Conservation (phyloP, 1,140 invertebrate species). For the Drosophila insularis region DNA sequence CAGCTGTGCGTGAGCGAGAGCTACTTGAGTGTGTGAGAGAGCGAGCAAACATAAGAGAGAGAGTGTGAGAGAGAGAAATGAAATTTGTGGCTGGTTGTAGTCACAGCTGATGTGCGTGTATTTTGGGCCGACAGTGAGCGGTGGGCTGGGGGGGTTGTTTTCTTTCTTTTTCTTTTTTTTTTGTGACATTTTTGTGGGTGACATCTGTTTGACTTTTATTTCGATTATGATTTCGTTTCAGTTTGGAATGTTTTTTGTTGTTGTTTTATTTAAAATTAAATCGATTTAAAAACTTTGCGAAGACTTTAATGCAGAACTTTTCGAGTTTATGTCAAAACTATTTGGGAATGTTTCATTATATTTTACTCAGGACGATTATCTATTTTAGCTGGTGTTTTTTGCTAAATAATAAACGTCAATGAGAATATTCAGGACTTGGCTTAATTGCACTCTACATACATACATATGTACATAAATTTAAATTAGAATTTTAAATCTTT, state of each 20-base stretch:
- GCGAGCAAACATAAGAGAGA: conserved; percentile 9
- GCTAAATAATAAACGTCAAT: too few species aligned
- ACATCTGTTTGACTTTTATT: conserved; percentile 21
- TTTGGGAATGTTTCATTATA: not conserved
- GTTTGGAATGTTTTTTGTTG: not conserved
- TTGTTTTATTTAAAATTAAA: conserved; percentile 17
- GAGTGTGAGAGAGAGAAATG: conserved; percentile 20
- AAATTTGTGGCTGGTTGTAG: not conserved
- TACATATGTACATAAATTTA: too few species aligned
- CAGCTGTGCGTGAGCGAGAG: conserved; percentile 72
- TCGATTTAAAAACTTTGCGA: conserved; percentile 20
- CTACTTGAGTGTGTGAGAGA: conserved; percentile 19
- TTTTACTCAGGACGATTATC: too few species aligned
- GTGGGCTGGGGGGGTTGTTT: not conserved
- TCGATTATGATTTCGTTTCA: not conserved
- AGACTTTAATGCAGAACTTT: not conserved
- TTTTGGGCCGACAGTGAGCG: not conserved
- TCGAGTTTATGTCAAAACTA: not conserved
- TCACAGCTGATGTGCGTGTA: conserved; percentile 40
- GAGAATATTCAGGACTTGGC: too few species aligned
- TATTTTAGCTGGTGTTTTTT: too few species aligned
- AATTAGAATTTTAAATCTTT: too few species aligned
- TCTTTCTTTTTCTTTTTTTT: not conserved
- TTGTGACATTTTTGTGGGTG: not conserved
- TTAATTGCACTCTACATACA: too few species aligned